Base-by-base conservation (phyloP, 2,113 vertebrate species). In the Sprattus sprattus region DNA sequence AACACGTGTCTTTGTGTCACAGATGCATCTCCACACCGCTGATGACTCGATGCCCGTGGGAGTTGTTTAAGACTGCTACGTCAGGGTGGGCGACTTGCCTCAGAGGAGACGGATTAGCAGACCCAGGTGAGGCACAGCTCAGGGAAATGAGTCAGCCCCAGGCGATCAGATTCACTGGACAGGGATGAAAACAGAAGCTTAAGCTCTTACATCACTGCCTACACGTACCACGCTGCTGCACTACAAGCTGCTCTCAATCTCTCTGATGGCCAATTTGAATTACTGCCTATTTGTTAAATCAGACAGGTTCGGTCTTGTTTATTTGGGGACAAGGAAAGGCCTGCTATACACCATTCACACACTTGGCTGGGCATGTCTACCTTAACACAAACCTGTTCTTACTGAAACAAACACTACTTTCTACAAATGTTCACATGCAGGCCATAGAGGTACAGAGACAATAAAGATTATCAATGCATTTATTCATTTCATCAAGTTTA, bases 141-240 rank as follows among this genome's bases (percentile, higher is more conserved):
- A 60, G 88, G 86, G 90, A 91, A 87, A 91, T 93, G 91, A 93
- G 91, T 89, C 83, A 84, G 88, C 82, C 60, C 64, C 46, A 81
- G 87, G 83, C 88, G 91, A 94, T 94, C 93, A 93, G 85, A 84
- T 84, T 88, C 84, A 87, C 47, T 16, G 4, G 71, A 78, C 13
- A 5, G 25, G 32, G 10, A 78, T 92, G 88, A 86, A 92, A 93
- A 94, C 91, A 94, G 92, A 89, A 89, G 89, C 87, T 94, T 92
- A 93, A 87, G 89, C 89, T 89, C 87, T 94, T 92, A 93, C 88
- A 91, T 94, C 92, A 93, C 83, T 60, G 54, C 71, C 89, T 84
- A 86, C 46, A 88, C 89, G 92, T 85, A 32, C 10, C 4, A 78
- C 13, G 90, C 86, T 16, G 18, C 54, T 22, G 18, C 4, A 60